Evolutionary conservation across 2,113 vertebrate genomes (phyloP).

Genomic region (Melierax canorus): DNA sequence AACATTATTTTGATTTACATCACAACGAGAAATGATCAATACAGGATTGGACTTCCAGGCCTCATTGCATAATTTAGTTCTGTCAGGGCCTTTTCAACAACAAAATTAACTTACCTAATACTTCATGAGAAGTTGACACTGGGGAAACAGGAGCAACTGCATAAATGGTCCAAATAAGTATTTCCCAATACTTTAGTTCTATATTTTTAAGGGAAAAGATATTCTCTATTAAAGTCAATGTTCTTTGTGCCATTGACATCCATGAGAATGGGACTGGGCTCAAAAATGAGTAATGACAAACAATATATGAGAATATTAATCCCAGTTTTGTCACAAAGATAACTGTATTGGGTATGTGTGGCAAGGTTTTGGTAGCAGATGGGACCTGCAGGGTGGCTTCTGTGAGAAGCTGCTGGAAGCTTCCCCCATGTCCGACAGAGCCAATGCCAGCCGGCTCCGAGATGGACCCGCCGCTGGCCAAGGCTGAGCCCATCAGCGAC

Average conservation of each 20-base stretch:
- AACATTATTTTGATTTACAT: not conserved
- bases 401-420: no score
- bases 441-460: no score
- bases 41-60: not conserved
- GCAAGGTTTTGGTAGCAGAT: not conserved
- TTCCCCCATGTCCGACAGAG: rapidly evolving
- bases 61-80: not conserved
- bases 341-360: no score
- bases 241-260: not conserved
- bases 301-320: not conserved
- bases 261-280: not conserved
- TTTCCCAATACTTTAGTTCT: not conserved
- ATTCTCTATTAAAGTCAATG: not conserved
- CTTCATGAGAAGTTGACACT: not conserved
- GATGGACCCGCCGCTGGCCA: no score
- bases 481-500: no score
- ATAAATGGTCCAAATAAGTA: not conserved
- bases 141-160: not conserved
- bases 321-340: not conserved
- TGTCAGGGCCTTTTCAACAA: not conserved
- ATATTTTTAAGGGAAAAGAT: not conserved
- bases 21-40: not conserved
- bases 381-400: not conserved
- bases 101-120: not conserved
- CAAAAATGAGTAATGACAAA: not conserved